Percentiles rank a stretch among this genome's conserved stretches.
Conservation (phyloP, 2,113 vertebrate genomes). For the Antechinus flavipes region DNA sequence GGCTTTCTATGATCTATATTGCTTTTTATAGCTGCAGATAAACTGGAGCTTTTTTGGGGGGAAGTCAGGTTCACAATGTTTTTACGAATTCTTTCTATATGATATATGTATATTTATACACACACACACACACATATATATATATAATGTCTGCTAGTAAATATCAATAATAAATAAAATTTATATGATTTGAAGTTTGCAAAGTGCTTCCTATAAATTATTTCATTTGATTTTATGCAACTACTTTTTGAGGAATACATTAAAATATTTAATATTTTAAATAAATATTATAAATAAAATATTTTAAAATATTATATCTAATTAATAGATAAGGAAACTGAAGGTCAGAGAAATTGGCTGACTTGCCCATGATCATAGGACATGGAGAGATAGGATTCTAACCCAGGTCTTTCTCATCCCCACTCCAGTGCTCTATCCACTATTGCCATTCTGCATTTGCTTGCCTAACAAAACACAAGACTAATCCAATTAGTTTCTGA, state of each 20-base stretch:
- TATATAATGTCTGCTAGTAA: background rate
- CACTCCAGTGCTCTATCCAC: background rate
- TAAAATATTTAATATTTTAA: background rate
- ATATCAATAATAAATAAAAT: background rate
- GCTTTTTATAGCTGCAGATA: constrained; percentile 20
- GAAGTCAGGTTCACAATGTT: background rate
- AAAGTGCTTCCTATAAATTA: background rate
- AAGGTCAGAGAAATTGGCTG: background rate
- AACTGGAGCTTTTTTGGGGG: background rate
- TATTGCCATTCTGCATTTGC: background rate
- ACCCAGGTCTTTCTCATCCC: background rate
- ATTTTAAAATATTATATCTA: background rate
- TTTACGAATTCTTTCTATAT: background rate
- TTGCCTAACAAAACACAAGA: background rate
- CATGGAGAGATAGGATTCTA: background rate
- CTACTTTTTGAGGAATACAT: background rate
- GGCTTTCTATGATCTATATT: background rate
- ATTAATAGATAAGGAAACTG: background rate
- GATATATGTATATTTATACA: background rate
- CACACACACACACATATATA: no score
- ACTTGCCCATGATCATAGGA: background rate
- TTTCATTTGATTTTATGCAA: background rate
- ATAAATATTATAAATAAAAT: no score
- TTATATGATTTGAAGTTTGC: background rate
- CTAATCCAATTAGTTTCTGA: background rate